Conservation (phyloP, 2,888 invertebrate species). For the Lysandra coridon region DNA sequence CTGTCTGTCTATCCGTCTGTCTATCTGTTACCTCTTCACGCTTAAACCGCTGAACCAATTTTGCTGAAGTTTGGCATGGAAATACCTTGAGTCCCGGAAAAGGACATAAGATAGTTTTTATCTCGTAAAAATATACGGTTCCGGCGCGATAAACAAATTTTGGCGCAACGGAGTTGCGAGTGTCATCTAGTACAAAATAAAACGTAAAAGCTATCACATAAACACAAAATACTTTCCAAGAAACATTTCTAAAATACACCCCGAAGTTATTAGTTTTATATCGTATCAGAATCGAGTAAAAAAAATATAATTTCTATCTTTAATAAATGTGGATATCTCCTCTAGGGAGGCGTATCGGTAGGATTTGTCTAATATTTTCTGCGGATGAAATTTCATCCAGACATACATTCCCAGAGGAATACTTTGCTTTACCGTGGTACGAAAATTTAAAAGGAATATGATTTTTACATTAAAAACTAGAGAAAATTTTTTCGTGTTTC, state of each 20-base stretch:
- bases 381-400: constrained; percentile 41
- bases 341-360: constrained; percentile 35
- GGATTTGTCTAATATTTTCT: constrained; percentile 41
- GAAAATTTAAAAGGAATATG: background rate
- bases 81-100: too few species aligned
- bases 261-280: constrained; percentile 13
- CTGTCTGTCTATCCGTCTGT: too few species aligned
- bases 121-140: too few species aligned
- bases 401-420: constrained; percentile 22
- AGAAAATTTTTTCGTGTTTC: background rate
- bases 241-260: background rate
- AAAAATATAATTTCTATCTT: constrained; percentile 16
- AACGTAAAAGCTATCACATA: background rate
- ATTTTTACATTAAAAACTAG: background rate
- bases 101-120: too few species aligned
- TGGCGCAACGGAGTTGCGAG: too few species aligned
- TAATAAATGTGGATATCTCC: constrained; percentile 24
- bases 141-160: too few species aligned
- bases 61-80: too few species aligned
- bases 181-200: background rate
- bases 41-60: too few species aligned
- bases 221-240: background rate
- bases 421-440: background rate
- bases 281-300: constrained; percentile 21
- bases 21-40: too few species aligned